A percentile compares a stretch with the other conserved stretches of the same genome.
Evolutionary conservation across 2,888 invertebrate genomes (phyloP).

Genomic region (Furcula furcula): DNA sequence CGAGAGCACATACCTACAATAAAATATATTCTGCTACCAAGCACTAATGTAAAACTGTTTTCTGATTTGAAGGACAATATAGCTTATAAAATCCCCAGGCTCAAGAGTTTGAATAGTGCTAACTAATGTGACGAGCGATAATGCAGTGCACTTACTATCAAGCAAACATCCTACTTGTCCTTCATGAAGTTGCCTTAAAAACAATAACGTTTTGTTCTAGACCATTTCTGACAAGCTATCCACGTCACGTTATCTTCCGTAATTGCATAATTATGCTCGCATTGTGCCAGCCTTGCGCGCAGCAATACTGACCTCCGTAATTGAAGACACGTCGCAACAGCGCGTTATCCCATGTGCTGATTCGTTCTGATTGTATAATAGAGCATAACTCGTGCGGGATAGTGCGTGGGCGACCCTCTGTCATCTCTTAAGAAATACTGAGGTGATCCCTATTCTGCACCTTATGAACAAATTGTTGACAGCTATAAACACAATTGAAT

Average conservation of each 20-base stretch:
- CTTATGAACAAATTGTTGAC: slow-evolving; percentile 38
- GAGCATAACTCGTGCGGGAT: slow-evolving; percentile 60
- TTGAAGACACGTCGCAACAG: slow-evolving; percentile 13
- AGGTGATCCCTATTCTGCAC: slow-evolving; percentile 51
- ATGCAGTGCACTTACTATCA: no score
- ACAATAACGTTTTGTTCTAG: no score
- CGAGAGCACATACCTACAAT: no score
- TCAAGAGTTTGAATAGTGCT: no score
- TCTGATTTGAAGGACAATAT: no score
- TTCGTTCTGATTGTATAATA: slow-evolving; percentile 77
- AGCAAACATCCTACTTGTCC: no score
- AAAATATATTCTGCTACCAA: no score
- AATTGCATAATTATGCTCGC: slow-evolving; percentile 15
- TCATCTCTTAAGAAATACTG: slow-evolving; percentile 52
- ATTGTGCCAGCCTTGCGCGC: slow-evolving; percentile 28
- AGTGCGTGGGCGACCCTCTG: slow-evolving; percentile 74
- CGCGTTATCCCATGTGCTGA: slow-evolving; percentile 57
- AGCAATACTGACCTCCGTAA: slow-evolving; percentile 20
- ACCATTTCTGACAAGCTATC: no score
- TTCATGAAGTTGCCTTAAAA: no score
- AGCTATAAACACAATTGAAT: slow-evolving; percentile 22
- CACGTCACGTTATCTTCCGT: slow-evolving; percentile 14
- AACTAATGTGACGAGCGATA: no score
- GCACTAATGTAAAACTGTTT: no score
- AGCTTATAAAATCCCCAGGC: no score